Evolutionary conservation across 1,140 invertebrate genomes (phyloP).

Genomic region (Diorhabda elongata): DNA sequence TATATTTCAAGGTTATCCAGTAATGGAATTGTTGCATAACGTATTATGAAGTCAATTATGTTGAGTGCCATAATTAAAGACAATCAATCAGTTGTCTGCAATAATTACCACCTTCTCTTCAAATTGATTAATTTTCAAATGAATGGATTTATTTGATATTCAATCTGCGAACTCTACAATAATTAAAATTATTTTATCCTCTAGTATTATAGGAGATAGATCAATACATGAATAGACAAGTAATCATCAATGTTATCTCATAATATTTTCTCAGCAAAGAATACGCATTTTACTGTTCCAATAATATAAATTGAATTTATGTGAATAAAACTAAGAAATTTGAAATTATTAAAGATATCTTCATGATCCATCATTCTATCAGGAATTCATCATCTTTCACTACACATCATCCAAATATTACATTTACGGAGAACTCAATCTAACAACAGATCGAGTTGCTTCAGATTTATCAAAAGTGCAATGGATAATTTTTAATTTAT

Average conservation of each 20-base stretch:
- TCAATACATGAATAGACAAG: no score
- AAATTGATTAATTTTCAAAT: conserved; percentile 3
- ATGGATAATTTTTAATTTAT: not conserved
- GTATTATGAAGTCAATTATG: conserved; percentile 7
- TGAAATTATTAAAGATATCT: no score
- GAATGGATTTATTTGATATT: not conserved
- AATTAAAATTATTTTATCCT: not conserved
- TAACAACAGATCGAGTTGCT: not conserved
- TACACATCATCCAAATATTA: no score
- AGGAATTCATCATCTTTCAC: no score
- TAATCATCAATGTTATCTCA: no score
- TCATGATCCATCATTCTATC: no score
- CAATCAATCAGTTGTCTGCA: conserved; percentile 13
- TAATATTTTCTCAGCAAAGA: no score
- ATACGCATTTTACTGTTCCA: no score
- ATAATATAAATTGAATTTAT: no score
- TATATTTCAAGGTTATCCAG: conserved; percentile 1
- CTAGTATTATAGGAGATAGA: no score
- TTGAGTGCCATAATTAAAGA: not conserved
- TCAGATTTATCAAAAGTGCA: not conserved
- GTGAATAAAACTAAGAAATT: no score
- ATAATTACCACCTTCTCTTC: conserved; percentile 12
- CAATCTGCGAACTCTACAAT: not conserved
- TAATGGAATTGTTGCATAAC: conserved; percentile 9
- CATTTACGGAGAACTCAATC: no score